Evolutionary conservation across 2,113 vertebrate genomes (phyloP).

Genomic region (Eleginops maclovinus): DNA sequence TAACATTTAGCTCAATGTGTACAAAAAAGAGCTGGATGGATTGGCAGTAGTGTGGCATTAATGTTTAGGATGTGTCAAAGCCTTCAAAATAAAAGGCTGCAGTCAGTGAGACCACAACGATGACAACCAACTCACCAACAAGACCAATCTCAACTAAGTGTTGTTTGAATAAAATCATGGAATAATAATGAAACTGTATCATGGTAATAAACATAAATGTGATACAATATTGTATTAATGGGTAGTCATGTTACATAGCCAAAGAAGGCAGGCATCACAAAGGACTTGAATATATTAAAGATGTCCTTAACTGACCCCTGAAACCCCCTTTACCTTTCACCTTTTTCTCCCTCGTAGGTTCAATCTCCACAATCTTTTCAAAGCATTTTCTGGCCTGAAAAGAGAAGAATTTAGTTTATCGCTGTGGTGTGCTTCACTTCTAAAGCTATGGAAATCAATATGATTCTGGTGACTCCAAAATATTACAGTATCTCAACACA

Average conservation of each 20-base stretch:
- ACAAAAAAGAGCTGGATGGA: too few relatives aligned
- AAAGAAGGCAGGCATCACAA: not conserved
- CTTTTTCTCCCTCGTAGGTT: slow-evolving; percentile 71
- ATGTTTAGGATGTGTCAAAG: slow-evolving; percentile 7
- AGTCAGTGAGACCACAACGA: not conserved
- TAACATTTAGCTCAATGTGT: not conserved
- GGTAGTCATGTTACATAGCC: not conserved
- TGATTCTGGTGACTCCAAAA: not conserved
- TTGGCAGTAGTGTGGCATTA: not conserved
- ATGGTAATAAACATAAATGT: not conserved
- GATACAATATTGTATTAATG: not conserved
- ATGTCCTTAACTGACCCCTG: not conserved
- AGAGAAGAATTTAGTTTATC: slow-evolving; percentile 15
- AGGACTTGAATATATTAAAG: not conserved
- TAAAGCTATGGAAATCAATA: slow-evolving; percentile 15
- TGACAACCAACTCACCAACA: not conserved
- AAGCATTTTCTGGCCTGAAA: slow-evolving; percentile 81
- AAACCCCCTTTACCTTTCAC: slow-evolving; percentile 77
- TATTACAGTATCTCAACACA: slow-evolving; percentile 4
- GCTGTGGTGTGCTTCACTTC: slow-evolving; percentile 10
- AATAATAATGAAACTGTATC: not conserved
- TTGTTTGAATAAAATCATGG: not conserved
- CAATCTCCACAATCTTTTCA: slow-evolving; percentile 78
- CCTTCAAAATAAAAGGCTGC: not conserved
- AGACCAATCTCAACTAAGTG: not conserved